Evolutionary conservation across 2,113 vertebrate species (phyloP), one percentile per base, ranked within the genome.

Genomic region (Leptodactylus fuscus): DNA sequence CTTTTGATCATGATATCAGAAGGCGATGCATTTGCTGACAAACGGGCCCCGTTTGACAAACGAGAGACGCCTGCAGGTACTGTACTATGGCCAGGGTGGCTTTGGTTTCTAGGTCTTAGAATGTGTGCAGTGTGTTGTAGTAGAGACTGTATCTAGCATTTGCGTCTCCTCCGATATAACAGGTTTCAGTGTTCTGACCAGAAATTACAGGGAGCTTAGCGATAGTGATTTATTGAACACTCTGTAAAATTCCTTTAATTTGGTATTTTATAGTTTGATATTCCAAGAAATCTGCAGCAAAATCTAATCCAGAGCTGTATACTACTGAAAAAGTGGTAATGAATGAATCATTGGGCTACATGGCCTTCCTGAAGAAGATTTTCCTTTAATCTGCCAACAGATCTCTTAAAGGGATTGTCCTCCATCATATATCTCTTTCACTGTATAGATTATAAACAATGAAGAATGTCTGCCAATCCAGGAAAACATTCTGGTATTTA

Each of bases 1-100:
- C 92, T 95, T 94, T 94, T 90, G 91, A 92, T 91, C 87, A 13
- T 91, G 91, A 91, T 91, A 88, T 96, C 94, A 95, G 96, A 96
- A 93, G 96, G 96, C 87, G 96, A 96, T 94, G 95, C 94, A 93
- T 97, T 94, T 95, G 86, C 95, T 96, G 96, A 92, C 94, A 98
- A 95, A 94, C 95, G 95, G 91, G 95, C 95, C 91, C 90, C 89
- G 88, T 97, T 96, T 96, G 96, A 95, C 92, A 95, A 95, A 93
- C 92, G 91, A 94, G 96, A 97, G 90, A 94, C 88, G 48, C 94
- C 94, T 84, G 93, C 95, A 96, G 97, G 96, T 97, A 96, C 73
- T 91, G 93, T 95, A 95, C 91, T 90, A 87, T 15, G 38, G 90
- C 18, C 15, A 11, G 49, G 20, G 48, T 12, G 27, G 5, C 27